These are phyloP conservation scores for Strigamia maritima DNA, from an alignment of 2,888 invertebrate species.

Conservation along the genomic window DNA sequence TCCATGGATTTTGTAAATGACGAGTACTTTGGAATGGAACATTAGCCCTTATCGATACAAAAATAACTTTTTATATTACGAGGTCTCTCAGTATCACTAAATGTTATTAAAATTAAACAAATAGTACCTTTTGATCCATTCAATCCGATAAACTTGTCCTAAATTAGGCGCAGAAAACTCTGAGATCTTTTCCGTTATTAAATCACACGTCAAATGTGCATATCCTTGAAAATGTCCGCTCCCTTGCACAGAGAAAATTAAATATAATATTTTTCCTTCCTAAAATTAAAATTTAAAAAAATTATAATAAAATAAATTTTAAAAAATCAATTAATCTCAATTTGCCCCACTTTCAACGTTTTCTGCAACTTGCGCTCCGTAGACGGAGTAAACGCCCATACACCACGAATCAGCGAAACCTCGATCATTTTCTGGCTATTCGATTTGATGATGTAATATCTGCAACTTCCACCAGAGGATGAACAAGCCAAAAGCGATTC, in stretches of 20 bases:
- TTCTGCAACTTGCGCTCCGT: slow-evolving; percentile 63
- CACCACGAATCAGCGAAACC: slow-evolving; percentile 58
- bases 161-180: slow-evolving; percentile 51
- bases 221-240: slow-evolving; percentile 57
- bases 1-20: slow-evolving; percentile 60
- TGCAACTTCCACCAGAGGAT: neutral
- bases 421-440: slow-evolving; percentile 60
- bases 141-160: slow-evolving; percentile 52
- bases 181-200: slow-evolving; percentile 49
- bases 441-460: slow-evolving; percentile 64
- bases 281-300: slow-evolving; percentile 42
- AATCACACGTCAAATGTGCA: slow-evolving; percentile 51
- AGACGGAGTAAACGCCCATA: slow-evolving; percentile 62
- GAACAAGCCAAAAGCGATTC: neutral
- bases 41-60: slow-evolving; percentile 50
- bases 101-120: neutral
- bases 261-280: slow-evolving; percentile 53
- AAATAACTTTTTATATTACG: no score
- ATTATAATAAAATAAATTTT: no score
- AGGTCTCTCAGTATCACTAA: no score
- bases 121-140: slow-evolving; percentile 55
- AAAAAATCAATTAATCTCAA: neutral
- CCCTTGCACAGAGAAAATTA: slow-evolving; percentile 60
- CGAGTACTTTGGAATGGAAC: slow-evolving; percentile 56
- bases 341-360: slow-evolving; percentile 55